Evolutionary conservation across 92 coral and sea anemone genomes (phyloP).

Genomic region (Pocillopora meandrina): DNA sequence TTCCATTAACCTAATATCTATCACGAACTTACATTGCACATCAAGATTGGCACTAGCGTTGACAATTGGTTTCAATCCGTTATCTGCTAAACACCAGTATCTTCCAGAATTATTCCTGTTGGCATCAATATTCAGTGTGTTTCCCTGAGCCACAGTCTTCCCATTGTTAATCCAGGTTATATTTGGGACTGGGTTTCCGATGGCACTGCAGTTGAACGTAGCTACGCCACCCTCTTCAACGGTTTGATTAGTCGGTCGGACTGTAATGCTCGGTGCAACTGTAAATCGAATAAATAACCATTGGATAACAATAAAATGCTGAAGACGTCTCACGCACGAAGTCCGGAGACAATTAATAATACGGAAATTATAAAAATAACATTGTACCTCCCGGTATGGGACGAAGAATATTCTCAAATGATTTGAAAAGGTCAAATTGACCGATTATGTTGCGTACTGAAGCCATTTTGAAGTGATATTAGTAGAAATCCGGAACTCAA

Average conservation of each 20-base stretch:
- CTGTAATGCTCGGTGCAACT: neutral
- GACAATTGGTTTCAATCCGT: neutral
- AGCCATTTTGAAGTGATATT: too few species aligned
- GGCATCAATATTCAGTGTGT: neutral
- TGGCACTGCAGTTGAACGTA: slow-evolving; percentile 7
- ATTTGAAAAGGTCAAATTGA: too few species aligned
- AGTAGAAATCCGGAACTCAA: too few species aligned
- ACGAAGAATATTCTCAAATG: too few species aligned
- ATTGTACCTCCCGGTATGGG: too few species aligned
- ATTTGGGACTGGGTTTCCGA: slow-evolving; percentile 12
- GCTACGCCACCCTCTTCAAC: neutral
- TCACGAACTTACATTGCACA: slow-evolving; percentile 22
- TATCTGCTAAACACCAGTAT: slow-evolving; percentile 16
- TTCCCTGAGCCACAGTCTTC: neutral
- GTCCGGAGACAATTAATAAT: too few species aligned
- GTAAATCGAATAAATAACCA: neutral
- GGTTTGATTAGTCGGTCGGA: neutral
- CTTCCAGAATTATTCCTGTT: slow-evolving; percentile 13
- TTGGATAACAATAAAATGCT: neutral
- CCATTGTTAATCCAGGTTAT: slow-evolving; percentile 18
- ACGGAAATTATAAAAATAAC: too few species aligned
- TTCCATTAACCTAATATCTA: neutral
- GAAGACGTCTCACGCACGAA: too few species aligned
- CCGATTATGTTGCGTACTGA: too few species aligned
- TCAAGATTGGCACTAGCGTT: slow-evolving; percentile 24